Base-by-base conservation (phyloP, 2,113 vertebrate species). In the Gorsachius goisagi region DNA sequence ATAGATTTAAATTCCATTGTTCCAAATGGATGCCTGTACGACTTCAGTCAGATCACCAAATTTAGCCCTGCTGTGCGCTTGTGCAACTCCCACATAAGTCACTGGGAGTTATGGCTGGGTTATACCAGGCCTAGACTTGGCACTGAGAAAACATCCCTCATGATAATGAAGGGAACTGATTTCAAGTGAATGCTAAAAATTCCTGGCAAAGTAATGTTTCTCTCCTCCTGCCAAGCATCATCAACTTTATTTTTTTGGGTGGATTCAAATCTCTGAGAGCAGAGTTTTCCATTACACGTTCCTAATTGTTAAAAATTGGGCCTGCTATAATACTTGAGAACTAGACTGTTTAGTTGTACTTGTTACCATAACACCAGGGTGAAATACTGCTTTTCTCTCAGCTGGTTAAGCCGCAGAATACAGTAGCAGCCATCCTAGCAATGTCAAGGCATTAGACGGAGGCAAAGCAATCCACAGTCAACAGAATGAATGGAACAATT, bases 401-500 rank as follows among this genome's bases (percentile, higher is more conserved):
- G 52, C 94, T 95, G 85, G 83, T 96, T 96, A 88, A 97, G 94
- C 95, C 60, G 5, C 95, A 89, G 95, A 41, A 49, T 66, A 88
- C 84, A 72, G 94, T 95, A 96, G 97, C 97, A 96, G 92, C 95
- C 93, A 12, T 95, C 96, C 94, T 90, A 87, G 93, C 94, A 91
- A 90, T 93, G 41, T 97, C 93, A 95, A 97, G 95, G 95, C 97
- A 96, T 96, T 90, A 95, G 94, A 90, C n/a, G 4, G 90, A 97
- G 93, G 96, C 97, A 91, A 92, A 97, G 95, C 97, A 89, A 92
- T 87, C 92, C 94, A 55, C 96, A 95, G 96, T 95, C 97, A 97
- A 90, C 86, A 91, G 97, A 97, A 95, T 98, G 98, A 98, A 98
- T 98, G 97, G 98, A 98, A 97, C 98, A 98, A 97, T 98, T 98